Evolutionary conservation across 2,113 vertebrate species (phyloP).

Genomic region (Numida meleagris): DNA sequence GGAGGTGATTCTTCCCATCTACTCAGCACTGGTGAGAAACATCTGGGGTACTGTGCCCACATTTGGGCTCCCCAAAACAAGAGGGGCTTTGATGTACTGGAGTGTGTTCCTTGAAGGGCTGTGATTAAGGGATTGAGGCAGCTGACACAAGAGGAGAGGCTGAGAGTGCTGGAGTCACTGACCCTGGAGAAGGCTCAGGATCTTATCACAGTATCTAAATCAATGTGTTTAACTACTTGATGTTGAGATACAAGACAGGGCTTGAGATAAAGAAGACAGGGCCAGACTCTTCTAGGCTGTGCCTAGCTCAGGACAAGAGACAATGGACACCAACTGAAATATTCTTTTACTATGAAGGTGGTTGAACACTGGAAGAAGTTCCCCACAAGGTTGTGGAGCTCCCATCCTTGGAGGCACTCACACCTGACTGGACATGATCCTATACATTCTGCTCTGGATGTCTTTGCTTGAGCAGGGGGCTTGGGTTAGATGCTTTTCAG

Average conservation of each 20-base stretch:
- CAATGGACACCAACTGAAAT: background rate
- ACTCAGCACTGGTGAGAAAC: background rate
- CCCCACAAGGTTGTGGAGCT: background rate
- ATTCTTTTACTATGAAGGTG: background rate
- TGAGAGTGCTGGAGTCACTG: background rate
- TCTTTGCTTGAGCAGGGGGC: background rate
- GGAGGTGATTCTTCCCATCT: background rate
- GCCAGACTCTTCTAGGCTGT: background rate
- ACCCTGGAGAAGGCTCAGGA: background rate
- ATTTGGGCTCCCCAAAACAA: background rate
- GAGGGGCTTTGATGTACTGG: background rate
- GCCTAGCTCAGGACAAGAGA: background rate
- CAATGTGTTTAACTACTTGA: background rate
- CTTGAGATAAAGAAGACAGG: background rate
- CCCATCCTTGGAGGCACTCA: background rate
- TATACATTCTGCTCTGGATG: background rate
- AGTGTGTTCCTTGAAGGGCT: background rate
- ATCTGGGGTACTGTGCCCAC: background rate
- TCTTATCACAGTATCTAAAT: background rate
- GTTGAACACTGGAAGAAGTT: background rate
- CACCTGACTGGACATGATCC: background rate
- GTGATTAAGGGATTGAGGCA: background rate
- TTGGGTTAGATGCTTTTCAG: background rate
- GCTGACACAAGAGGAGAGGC: background rate
- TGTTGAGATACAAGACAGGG: background rate